Conservation (phyloP, 2,797 vertebrate species). For the Momotus momota region DNA sequence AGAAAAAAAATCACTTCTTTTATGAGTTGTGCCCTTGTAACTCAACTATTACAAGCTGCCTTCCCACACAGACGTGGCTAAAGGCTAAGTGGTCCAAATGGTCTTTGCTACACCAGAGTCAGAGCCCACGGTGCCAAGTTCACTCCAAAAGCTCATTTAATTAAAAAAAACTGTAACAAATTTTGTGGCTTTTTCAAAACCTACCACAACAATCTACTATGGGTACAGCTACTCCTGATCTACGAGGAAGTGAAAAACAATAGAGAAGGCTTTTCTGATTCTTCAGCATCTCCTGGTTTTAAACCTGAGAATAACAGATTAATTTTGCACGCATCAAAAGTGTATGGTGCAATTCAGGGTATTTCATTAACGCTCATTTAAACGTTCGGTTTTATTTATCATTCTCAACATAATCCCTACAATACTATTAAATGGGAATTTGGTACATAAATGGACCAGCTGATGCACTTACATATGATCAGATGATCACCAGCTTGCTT, state of each 20-base stretch:
- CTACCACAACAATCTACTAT: neutral
- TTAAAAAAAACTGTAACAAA: neutral
- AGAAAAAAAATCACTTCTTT: neutral
- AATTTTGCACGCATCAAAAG: neutral
- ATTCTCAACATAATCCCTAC: neutral
- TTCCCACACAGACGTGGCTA: neutral
- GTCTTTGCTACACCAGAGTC: neutral
- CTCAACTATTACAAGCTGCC: neutral
- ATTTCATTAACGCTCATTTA: neutral
- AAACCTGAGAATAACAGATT: neutral
- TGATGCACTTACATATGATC: neutral
- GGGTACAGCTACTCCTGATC: neutral
- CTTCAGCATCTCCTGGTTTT: neutral
- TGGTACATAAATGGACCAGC: neutral
- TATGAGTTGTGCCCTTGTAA: neutral
- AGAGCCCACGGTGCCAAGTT: neutral
- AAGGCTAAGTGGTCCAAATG: neutral
- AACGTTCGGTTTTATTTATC: neutral
- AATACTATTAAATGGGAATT: neutral
- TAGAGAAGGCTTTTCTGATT: neutral
- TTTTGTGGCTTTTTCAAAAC: neutral
- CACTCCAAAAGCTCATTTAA: neutral
- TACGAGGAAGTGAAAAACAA: neutral
- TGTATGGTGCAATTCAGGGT: neutral
- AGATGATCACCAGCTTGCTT: neutral